Conservation (phyloP, 2,888 invertebrate genomes). For the Rotaria socialis region DNA sequence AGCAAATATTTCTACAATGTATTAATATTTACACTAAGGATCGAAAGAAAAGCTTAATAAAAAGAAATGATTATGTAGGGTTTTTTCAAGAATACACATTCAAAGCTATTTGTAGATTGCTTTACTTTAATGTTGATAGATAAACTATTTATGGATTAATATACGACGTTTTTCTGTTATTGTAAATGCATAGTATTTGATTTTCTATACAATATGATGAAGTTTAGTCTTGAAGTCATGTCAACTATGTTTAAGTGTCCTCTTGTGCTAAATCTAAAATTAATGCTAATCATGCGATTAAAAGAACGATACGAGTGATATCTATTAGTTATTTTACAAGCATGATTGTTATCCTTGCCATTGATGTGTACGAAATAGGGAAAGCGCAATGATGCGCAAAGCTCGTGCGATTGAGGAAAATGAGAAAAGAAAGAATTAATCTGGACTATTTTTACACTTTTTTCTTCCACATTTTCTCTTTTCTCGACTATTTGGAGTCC, state of each 20-base stretch:
- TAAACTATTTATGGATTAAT: no score
- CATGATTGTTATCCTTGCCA: neutral
- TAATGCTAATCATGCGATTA: neutral
- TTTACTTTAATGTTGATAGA: no score
- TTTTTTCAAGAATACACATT: no score
- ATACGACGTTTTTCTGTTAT: neutral
- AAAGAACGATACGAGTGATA: neutral
- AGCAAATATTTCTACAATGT: neutral
- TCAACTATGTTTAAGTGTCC: neutral
- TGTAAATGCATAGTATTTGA: neutral
- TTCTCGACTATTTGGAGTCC: neutral
- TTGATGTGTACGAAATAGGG: neutral
- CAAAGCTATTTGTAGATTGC: no score
- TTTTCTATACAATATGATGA: neutral
- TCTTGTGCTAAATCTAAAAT: neutral
- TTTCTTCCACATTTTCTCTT: neutral
- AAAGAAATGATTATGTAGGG: neutral
- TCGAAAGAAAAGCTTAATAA: neutral
- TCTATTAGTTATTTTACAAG: neutral
- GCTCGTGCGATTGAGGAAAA: constrained; percentile 2
- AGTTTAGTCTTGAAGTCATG: neutral
- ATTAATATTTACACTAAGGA: neutral
- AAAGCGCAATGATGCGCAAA: constrained; percentile 12
- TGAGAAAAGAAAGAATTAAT: neutral
- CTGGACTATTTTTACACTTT: neutral